These are phyloP conservation scores for Heliothis virescens DNA, from an alignment of 1,140 invertebrate species.

Conservation along the genomic window DNA sequence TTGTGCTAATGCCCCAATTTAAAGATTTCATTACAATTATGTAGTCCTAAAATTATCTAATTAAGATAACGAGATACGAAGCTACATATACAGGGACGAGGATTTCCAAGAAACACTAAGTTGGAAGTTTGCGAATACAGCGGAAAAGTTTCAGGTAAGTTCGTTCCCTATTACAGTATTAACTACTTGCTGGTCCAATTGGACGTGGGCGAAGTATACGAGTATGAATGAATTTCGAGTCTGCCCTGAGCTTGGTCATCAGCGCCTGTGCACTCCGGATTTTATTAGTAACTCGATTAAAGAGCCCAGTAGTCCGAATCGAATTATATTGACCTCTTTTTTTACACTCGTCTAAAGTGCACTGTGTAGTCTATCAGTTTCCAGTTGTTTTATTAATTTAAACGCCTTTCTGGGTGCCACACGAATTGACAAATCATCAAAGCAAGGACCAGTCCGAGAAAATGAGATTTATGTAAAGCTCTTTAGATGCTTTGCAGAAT, in stretches of 20 bases:
- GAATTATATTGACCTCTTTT: not conserved
- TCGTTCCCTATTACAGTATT: conserved; percentile 75
- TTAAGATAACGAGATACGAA: not conserved
- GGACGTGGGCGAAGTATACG: conserved; percentile 75
- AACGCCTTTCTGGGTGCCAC: not conserved
- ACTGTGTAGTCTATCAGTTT: not conserved
- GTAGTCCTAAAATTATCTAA: not conserved
- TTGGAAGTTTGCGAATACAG: conserved; percentile 26
- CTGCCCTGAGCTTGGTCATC: conserved; percentile 52
- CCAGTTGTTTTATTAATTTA: not conserved
- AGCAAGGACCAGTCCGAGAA: conserved; percentile 50
- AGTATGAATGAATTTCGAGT: conserved; percentile 80
- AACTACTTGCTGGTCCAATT: conserved; percentile 72
- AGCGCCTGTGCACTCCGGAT: conserved; percentile 63
- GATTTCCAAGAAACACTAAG: conserved; percentile 25
- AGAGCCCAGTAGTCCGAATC: conserved; percentile 10
- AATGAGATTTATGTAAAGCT: conserved; percentile 60
- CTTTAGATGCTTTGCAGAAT: conserved; percentile 53
- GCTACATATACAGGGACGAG: not conserved
- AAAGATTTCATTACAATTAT: not conserved
- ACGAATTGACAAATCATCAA: conserved; percentile 32
- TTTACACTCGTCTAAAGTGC: not conserved
- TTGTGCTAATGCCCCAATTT: too few relatives aligned
- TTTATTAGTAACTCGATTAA: conserved; percentile 47
- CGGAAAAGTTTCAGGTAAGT: conserved; percentile 65